Conservation (phyloP, 2,888 invertebrate genomes). For the Kryphioiulus occultus region DNA sequence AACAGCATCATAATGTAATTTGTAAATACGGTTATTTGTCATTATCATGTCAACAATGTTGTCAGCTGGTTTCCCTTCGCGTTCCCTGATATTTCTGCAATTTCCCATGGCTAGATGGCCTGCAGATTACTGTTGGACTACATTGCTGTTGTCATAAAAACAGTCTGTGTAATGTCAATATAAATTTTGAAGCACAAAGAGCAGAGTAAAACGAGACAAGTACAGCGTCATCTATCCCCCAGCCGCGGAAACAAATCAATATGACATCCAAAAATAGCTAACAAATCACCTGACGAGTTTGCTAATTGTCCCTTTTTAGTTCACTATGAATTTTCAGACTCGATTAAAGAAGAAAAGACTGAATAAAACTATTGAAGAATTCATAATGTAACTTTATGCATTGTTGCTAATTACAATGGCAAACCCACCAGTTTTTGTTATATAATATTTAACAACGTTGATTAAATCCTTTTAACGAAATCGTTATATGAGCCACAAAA, state of each 20-base stretch:
- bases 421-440: not conserved
- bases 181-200: not conserved
- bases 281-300: slow-evolving; percentile 23
- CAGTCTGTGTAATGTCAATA: not conserved
- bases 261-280: not conserved
- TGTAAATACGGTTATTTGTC: no score
- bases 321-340: not conserved
- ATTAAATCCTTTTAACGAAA: not conserved
- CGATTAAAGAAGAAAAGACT: not conserved
- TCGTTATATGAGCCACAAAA: not conserved
- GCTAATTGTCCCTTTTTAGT: not conserved
- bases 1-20: no score
- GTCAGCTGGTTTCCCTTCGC: not conserved
- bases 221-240: not conserved
- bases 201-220: not conserved
- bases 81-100: no score
- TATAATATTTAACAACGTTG: not conserved
- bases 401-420: not conserved
- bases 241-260: not conserved
- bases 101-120: not conserved
- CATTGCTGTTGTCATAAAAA: not conserved
- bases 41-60: not conserved
- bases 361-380: not conserved
- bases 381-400: not conserved
- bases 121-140: not conserved